phyloP scores from a whole-genome alignment of 2,113 vertebrate genomes.

The Dolichotis patagonum region DNA sequence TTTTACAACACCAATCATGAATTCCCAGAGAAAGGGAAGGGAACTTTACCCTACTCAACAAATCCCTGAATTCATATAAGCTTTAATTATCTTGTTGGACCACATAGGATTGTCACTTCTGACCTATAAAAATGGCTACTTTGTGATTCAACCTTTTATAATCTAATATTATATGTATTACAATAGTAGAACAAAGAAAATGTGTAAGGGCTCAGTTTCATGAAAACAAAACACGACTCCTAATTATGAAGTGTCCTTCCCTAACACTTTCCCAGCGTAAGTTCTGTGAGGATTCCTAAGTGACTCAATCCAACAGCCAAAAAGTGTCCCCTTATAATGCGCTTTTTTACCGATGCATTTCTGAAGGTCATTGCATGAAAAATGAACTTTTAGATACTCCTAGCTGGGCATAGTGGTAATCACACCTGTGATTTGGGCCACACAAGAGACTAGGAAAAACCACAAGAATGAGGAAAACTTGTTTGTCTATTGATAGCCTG shows the following conservation, averaged over 20 bases:
- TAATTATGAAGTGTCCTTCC: not conserved
- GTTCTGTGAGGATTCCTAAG: not conserved
- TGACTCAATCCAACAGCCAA: not conserved
- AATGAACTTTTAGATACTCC: not conserved
- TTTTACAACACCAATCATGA: not conserved
- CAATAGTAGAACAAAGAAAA: not conserved
- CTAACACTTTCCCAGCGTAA: not conserved
- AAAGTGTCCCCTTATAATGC: not conserved
- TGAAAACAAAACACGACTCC: not conserved
- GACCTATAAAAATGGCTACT: not conserved
- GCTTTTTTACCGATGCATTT: not conserved
- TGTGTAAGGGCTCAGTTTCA: not conserved
- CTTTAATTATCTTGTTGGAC: not conserved
- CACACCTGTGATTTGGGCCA: not conserved
- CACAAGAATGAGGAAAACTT: not conserved
- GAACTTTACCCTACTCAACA: not conserved
- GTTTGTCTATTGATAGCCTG: not conserved
- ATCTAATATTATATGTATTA: not conserved
- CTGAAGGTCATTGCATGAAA: not conserved
- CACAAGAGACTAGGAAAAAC: accelerated
- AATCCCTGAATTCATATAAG: not conserved
- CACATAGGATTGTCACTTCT: not conserved
- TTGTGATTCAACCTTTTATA: not conserved
- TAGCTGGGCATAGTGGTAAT: not conserved
- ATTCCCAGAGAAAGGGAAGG: not conserved